Evolutionary conservation across 2,888 invertebrate genomes (phyloP), one percentile per base, ranked within the genome.

Genomic region (Uropetala carovei): DNA sequence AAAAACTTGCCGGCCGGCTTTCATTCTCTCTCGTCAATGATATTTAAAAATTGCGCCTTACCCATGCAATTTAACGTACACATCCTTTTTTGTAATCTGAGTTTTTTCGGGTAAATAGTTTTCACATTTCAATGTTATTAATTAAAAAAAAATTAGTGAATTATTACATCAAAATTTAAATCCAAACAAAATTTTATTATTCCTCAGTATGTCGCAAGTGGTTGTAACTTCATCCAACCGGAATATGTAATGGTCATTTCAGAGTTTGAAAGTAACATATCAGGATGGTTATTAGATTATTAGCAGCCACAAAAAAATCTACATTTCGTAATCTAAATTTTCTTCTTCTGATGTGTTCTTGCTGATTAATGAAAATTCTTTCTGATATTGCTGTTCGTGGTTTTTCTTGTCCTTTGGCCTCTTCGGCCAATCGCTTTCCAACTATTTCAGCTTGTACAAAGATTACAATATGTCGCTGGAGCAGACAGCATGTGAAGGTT

Each of bases 401-500:
- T 30, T 64, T 89, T 89, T 68, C 64, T 89, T 89, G 89, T 89
- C 89, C 68, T 89, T 89, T 89, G 89, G 89, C 89, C 89, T 64
- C 68, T 89, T 89, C 56, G 89, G 89, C 89, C 89, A 89, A 89
- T 89, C 89, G 43, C 89, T 89, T 89, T 89, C 64, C 64, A 89
- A 89, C 89, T 89, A 89, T 89, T 89, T 89, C 89, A 64, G 89
- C 89, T 89, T 89, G 89, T 89, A 64, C 89, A 89, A 89, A 89
- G 85, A 92, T 92, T 92, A 91, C 59, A 95, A 94, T 94, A 97
- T 97, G 97, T 97, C 97, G 93, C 95, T 98, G 94, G 98, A 98
- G 96, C 98, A 98, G 95, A 98, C 98, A 83, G 98, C 98, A 93
- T 98, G 98, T 95, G 98, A 98, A 97, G 98, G 98, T 98, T 96